Evolutionary conservation across 2,113 vertebrate species (phyloP), one percentile per base, ranked within the genome.

Genomic region (Pomatorhinus ruficollis): DNA sequence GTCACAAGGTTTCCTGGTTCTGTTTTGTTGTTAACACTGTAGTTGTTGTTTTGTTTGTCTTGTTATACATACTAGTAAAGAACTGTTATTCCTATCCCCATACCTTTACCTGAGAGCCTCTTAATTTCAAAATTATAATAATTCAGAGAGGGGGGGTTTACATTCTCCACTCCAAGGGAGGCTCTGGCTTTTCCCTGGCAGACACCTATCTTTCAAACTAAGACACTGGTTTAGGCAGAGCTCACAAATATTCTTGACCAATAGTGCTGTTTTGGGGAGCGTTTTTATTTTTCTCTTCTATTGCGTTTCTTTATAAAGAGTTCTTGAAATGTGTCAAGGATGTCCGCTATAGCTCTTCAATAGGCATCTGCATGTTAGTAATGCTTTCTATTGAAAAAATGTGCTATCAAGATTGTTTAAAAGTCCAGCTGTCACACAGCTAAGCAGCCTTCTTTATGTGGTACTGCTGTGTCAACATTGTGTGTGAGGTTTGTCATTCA

Each of bases 331-430:
- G 3, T 27, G 10, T 56, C 77, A 40, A 49, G 16, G 18, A 24
- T 85, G 24, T 14, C 21, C 7, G 10, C 30, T 80, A 0, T 12
- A 77, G 40, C 20, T 20, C 22, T 57, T 49, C 35, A 30, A 13
- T 27, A 75, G n/a, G 13, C 31, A 15, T 19, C 47, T 53, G 12
- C 39, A 39, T 33, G 7, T 39, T 63, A 50, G 19, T 69, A 78
- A 30, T 65, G 6, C 11, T 93, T 89, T 63, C 39, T 52, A 28
- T 3, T 19, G 6, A 57, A 75, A 56, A 52, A 78, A n/a, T 3
- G 2, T 0, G 0, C 15, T 64, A 5, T 60, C 21, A 42, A 57
- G 57, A 25, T 42, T 39, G 24, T 79, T 40, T 60, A 21, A 5
- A 83, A 60, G 30, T 76, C 30, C 20, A 59, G 12, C 23, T 49